Base-by-base conservation (phyloP, 2,113 vertebrate genomes). In the Leiothrix lutea region DNA sequence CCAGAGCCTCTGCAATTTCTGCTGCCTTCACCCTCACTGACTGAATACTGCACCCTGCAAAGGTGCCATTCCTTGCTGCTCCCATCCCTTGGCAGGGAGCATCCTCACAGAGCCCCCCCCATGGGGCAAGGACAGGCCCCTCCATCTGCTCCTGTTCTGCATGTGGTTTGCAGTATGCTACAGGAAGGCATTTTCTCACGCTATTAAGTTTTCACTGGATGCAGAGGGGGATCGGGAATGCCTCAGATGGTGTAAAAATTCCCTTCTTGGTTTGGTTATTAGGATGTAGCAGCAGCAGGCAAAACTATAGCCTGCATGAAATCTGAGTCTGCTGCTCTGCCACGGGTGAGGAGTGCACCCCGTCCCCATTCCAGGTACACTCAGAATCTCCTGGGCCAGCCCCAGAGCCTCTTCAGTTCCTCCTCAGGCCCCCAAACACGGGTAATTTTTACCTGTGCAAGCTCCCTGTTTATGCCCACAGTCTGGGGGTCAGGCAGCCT, bases 121-220 rank as follows among this genome's bases (percentile, higher is more conserved):
- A 3, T 5, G 0, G 5, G 36, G 58, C 0, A 0, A 33, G 42
- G 62, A 93, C 53, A 82, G 61, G 20, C 71, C 58, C 67, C 62
- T 96, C 95, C 95, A 84, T 92, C 94, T 96, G 92, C 86, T 91
- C 72, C 90, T 38, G 72, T 86, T 92, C 88, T 92, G 90, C 80
- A 53, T 81, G 69, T 84, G 94, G 82, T 93, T 95, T 88, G 20
- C 94, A 78, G 14, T 12, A 65, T 0, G 1, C 86, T 88, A 65
- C 90, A 92, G 90, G 90, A 96, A 96, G 94, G 95, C 92, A 74
- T 96, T 96, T 97, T 96, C 94, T 95, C 92, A 97, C 80, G 65
- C 90, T 97, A 92, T 95, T 95, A 96, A 96, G 85, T 97, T 96
- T 97, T 97, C 95, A 96, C 94, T 96, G 56, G 92, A 96, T 95